Evolutionary conservation across 2,888 invertebrate species (phyloP), one percentile per base, ranked within the genome.

Genomic region (Meganola albula): DNA sequence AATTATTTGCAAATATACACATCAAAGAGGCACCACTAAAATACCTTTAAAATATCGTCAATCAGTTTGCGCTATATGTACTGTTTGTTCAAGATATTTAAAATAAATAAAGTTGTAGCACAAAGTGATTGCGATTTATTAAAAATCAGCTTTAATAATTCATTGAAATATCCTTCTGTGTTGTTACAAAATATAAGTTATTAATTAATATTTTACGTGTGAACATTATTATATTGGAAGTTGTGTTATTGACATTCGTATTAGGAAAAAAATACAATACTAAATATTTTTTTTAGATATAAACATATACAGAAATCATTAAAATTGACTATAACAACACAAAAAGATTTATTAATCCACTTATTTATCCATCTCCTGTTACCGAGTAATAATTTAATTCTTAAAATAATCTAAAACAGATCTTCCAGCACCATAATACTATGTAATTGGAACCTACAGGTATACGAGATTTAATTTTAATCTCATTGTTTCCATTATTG

Each of bases 401-500:
- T 63, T 63, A 70, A 61, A 65, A 62, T 66, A 71, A 65, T 57
- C 58, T 56, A 59, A 65, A 57, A 74, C 80, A 83, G 83, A 83
- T 83, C 83, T 79, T 74, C 73, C 76, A 83, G 83, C 83, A 83
- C 83, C 83, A 78, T 44, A 31, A 63, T 60, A 55, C 61, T 53
- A 53, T 59, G 53, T 5, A 42, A 51, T 59, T 53, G 60, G 63
- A 62, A 57, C 53, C 51, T 53, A 63, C 52, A 54, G 51, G 61
- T 64, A 55, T 44, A 43, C 50, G 55, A 55, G 53, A 53, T 59
- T 53, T 48, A 34, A 3, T 27, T 35, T 37, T 34, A 41, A 54
- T 45, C 44, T 48, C 49, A 48, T 31, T 41, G 35, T 51, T 54
- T 45, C 41, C 52, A 47, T 55, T 34, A 38, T 49, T 46, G 37